Conservation (phyloP, 1,140 invertebrate genomes). For the Hormaphis cornu region DNA sequence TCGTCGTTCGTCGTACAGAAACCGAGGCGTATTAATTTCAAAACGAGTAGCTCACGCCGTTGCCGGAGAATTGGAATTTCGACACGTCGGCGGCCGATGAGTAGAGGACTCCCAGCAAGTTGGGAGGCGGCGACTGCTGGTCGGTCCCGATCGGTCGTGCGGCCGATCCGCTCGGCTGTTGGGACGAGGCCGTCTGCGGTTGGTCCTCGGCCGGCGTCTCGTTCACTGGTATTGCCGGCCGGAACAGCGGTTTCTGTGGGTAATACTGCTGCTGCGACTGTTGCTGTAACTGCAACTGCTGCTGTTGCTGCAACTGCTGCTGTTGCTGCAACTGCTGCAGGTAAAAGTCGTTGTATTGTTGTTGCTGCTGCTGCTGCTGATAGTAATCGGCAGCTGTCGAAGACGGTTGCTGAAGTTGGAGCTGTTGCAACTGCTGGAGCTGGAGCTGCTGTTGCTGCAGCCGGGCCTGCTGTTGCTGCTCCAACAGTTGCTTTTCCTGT, state of each 20-base stretch:
- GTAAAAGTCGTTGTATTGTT: not conserved
- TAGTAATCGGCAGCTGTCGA: not conserved
- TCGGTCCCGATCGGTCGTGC: no score
- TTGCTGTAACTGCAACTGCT: not conserved
- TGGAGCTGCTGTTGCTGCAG: constrained; percentile 3
- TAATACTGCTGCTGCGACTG: not conserved
- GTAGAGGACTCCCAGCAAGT: constrained; percentile 22
- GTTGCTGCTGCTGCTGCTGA: not conserved
- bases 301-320: not conserved
- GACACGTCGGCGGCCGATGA: constrained; percentile 33
- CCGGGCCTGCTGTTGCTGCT: not conserved
- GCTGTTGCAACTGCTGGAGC: constrained; percentile 20
- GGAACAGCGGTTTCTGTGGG: constrained; percentile 4
- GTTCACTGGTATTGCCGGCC: not conserved
- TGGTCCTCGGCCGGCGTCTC: not conserved
- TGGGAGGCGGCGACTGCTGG: constrained; percentile 20
- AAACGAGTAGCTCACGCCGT: constrained; percentile 34
- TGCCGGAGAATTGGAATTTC: constrained; percentile 30
- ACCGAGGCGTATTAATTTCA: no score
- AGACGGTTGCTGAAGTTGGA: constrained; percentile 32
- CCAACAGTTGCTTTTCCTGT: not conserved
- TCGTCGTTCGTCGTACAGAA: no score
- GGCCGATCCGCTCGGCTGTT: not conserved
- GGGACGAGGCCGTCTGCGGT: not conserved
- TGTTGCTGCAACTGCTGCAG: constrained; percentile 2